A percentile compares a stretch with the other conserved stretches of the same genome.
Conservation (phyloP, 64 coral and sea anemone genomes). For the Pocillopora verrucosa region DNA sequence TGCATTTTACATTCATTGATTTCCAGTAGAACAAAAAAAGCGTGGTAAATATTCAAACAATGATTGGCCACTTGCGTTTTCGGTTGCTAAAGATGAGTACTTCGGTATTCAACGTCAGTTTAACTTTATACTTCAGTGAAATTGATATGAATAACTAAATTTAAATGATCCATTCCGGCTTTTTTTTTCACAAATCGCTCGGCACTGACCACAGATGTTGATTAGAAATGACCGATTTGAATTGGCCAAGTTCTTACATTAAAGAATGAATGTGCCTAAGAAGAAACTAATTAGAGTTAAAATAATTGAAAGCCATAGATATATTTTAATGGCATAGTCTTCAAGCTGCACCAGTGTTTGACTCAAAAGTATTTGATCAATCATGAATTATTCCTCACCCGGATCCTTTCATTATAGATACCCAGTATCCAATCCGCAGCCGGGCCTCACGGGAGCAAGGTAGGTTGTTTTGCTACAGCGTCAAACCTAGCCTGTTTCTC, state of each 20-base stretch:
- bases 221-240: too few relatives aligned
- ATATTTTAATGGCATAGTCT: not conserved
- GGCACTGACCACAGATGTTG: too few relatives aligned
- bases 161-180: too few relatives aligned
- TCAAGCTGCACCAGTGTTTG: not conserved
- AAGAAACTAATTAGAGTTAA: not conserved
- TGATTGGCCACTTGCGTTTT: too few relatives aligned
- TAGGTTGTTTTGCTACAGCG: slow-evolving; percentile 16
- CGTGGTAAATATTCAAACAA: not conserved
- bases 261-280: too few relatives aligned
- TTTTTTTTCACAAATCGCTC: too few relatives aligned
- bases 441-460: slow-evolving; percentile 56
- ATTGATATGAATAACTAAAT: too few relatives aligned
- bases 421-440: slow-evolving; percentile 40
- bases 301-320: not conserved
- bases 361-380: not conserved
- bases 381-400: not conserved
- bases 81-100: too few relatives aligned
- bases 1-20: not conserved
- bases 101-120: too few relatives aligned
- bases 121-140: too few relatives aligned
- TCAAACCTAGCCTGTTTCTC: not conserved
- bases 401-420: slow-evolving; percentile 72
- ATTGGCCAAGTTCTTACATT: too few relatives aligned
- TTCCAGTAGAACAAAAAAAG: not conserved